Evolutionary conservation across 2,888 invertebrate genomes (phyloP).

Genomic region (Sphaeridia pumilis): DNA sequence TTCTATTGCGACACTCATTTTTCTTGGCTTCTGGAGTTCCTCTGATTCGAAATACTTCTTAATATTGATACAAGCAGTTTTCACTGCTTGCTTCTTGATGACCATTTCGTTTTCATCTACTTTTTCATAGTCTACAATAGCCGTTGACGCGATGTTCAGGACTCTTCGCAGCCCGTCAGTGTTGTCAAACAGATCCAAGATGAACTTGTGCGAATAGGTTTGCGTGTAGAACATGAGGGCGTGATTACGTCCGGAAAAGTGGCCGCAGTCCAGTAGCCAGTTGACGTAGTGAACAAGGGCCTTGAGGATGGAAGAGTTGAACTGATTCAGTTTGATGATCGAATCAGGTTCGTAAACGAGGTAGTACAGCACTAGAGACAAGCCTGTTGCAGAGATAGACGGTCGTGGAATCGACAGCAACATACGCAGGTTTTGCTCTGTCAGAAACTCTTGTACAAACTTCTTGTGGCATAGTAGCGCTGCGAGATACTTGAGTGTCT

Average conservation of each 20-base stretch:
- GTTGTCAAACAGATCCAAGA: slow-evolving; percentile 87
- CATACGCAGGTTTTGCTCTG: slow-evolving; percentile 71
- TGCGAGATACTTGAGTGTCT: slow-evolving; percentile 88
- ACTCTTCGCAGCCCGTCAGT: slow-evolving; percentile 86
- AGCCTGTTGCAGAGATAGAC: slow-evolving; percentile 90
- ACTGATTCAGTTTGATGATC: slow-evolving; percentile 67
- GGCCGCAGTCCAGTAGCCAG: slow-evolving; percentile 91
- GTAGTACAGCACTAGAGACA: slow-evolving; percentile 91
- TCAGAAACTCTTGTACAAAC: slow-evolving; percentile 91
- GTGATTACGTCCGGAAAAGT: slow-evolving; percentile 94
- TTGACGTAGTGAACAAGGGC: slow-evolving; percentile 59
- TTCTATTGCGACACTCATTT: slow-evolving; percentile 8
- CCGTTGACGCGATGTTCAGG: slow-evolving; percentile 66
- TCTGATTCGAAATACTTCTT: slow-evolving; percentile 30
- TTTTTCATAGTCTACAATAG: slow-evolving; percentile 20
- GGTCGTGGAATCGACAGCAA: slow-evolving; percentile 81
- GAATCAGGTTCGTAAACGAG: slow-evolving; percentile 94
- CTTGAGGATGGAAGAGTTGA: slow-evolving; percentile 1
- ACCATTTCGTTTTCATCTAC: slow-evolving; percentile 10
- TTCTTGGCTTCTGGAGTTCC: slow-evolving; percentile 8
- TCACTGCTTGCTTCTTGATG: slow-evolving; percentile 15
- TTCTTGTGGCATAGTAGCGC: slow-evolving; percentile 94
- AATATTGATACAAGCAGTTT: slow-evolving; percentile 33
- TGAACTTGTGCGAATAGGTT: slow-evolving; percentile 82
- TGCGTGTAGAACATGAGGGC: slow-evolving; percentile 97